Percentiles rank a stretch among this genome's conserved stretches.
phyloP scores from a whole-genome alignment of 2,113 vertebrate species.

The Cephalopterus ornatus region DNA sequence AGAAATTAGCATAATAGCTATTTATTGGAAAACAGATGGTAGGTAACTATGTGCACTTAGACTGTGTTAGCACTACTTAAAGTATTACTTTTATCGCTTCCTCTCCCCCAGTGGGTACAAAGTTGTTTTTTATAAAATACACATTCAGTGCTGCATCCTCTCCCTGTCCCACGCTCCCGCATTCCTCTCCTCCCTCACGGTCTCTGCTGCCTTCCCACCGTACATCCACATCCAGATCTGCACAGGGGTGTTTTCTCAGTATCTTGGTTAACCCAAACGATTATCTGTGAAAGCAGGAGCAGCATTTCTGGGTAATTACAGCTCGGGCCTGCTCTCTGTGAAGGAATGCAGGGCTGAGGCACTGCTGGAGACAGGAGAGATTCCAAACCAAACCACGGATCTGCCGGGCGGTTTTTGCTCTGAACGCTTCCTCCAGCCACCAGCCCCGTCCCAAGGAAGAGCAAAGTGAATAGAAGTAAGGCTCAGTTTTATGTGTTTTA shows the following conservation, averaged over 20 bases:
- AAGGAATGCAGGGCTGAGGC: neutral
- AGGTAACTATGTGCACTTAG: conserved; percentile 37
- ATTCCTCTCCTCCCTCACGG: fast-evolving
- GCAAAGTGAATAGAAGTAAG: neutral
- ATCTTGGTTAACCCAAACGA: neutral
- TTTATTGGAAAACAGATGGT: conserved; percentile 49
- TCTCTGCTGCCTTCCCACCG: neutral
- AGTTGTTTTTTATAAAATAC: neutral
- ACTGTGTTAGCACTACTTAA: neutral
- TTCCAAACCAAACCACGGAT: neutral
- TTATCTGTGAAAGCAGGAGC: neutral
- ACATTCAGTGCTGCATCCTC: neutral
- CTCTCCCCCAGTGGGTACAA: neutral
- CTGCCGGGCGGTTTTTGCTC: neutral
- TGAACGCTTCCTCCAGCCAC: neutral
- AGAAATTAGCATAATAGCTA: conserved; percentile 50
- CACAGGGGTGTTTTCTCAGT: fast-evolving
- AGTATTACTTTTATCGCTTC: neutral
- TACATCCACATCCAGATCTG: neutral
- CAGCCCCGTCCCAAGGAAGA: neutral
- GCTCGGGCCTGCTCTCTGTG: neutral
- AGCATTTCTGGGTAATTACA: neutral
- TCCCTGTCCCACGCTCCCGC: neutral
- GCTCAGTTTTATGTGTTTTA: neutral
- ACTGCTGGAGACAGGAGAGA: neutral